Conservation (phyloP, 1,140 invertebrate genomes). For the Heliconius eleuchia region DNA sequence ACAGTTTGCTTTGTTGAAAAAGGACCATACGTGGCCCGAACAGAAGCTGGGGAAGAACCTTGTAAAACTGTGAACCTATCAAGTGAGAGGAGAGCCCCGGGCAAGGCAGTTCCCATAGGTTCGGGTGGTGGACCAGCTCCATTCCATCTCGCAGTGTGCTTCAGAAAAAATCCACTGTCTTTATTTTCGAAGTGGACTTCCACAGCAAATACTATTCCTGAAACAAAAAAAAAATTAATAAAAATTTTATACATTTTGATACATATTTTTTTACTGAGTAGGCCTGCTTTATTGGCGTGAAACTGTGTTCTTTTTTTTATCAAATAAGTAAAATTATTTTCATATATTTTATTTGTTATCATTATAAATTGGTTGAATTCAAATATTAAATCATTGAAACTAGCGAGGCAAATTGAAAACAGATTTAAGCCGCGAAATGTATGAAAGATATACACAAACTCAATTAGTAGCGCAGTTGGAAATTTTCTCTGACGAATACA, state of each 20-base stretch:
- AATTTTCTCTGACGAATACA: constrained; percentile 40
- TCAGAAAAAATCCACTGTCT: constrained; percentile 93
- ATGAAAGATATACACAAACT: constrained; percentile 14
- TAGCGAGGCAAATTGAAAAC: neutral
- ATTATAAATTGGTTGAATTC: neutral
- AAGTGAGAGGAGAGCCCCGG: constrained; percentile 85
- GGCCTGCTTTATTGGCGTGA: neutral
- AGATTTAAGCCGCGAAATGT: neutral
- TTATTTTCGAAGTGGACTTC: constrained; percentile 95
- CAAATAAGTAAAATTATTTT: too few relatives aligned
- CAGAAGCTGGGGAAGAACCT: constrained; percentile 91
- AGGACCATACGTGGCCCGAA: constrained; percentile 94
- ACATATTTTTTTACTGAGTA: neutral
- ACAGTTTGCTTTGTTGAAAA: constrained; percentile 96
- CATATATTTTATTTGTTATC: too few relatives aligned
- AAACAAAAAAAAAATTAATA: constrained; percentile 47
- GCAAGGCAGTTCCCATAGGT: constrained; percentile 72
- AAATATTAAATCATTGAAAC: neutral
- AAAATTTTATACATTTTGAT: neutral
- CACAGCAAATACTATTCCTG: constrained; percentile 81
- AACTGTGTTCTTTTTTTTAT: too few relatives aligned
- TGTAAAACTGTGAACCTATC: constrained; percentile 94
- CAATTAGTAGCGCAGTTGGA: constrained; percentile 39
- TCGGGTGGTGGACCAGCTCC: constrained; percentile 70
- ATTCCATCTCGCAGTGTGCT: constrained; percentile 86